Base-by-base conservation (phyloP, 2,797 vertebrate genomes). In the Onychomys leucogaster region DNA sequence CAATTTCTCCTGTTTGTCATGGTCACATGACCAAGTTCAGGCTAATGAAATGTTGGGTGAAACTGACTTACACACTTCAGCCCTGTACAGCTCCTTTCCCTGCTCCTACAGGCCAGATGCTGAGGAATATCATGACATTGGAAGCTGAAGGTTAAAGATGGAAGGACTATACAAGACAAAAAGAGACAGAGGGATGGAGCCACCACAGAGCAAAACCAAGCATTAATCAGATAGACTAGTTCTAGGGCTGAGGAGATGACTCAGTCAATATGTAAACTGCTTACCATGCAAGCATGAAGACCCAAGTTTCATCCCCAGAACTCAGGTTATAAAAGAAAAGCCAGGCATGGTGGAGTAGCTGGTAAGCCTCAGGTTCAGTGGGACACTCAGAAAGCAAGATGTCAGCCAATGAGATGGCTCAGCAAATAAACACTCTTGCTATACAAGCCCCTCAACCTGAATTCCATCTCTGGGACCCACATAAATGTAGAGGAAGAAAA, bases 1-100 rank as follows among this genome's bases (percentile, higher is more conserved):
- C 29, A 55, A 46, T 2, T 46, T 80, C 61, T 63, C 49, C 27
- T 34, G 65, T 29, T 57, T 13, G 11, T 6, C 49, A 25, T 7
- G 52, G 34, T 46, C 83, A 34, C 0, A 0, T n/a, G 59, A 75
- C 69, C 14, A 17, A 9, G 21, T 84, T 46, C 59, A 88, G 85
- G 41, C 19, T 89, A 17, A 11, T 41, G 41, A 29, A 25, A 23
- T 55, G 0, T 16, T 4, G 29, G 21, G 6, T 52, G 52, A 75
- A 9, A 65, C 63, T 23, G 43, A 52, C n/a, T 17, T 29, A 0
- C 4, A 16, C 19, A 85, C 63, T n/a, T 6, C 59, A n/a, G 32
- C 27, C 9, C 1, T 1, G 2, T 19, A 11, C 19, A 23, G 0
- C 7, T 29, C 57, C 34, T 2, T 0, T 32, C 8, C n/a, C 21